These are phyloP conservation scores for Sebastolobus altivelis DNA, from an alignment of 2,797 vertebrate genomes.

Conservation along the genomic window DNA sequence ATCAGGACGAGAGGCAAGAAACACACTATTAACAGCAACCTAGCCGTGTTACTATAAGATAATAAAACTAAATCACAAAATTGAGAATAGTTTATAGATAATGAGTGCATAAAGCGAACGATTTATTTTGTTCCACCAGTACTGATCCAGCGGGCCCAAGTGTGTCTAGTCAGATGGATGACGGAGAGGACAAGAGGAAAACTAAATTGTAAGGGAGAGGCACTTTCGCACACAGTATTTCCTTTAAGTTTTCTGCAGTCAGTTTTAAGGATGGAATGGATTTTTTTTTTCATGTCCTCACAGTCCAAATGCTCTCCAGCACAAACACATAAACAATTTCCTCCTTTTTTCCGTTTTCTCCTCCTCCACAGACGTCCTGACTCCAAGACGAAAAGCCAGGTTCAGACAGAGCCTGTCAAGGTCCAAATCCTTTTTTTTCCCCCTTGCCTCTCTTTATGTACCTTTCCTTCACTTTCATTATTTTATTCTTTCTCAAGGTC, in stretches of 20 bases:
- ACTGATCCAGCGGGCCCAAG: conserved; percentile 35
- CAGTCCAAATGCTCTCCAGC: conserved; percentile 3
- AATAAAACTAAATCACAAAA: background rate
- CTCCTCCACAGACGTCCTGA: conserved; percentile 71
- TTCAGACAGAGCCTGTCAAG: conserved; percentile 33
- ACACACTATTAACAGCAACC: background rate
- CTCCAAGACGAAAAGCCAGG: conserved; percentile 61
- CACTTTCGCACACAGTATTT: background rate
- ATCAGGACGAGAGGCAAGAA: conserved; percentile 59
- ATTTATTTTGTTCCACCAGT: conserved; percentile 26
- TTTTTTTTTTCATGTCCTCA: conserved; percentile 25
- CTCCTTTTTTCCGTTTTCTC: conserved; percentile 73
- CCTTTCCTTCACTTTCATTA: background rate
- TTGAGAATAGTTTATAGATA: background rate
- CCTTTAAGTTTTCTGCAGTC: background rate
- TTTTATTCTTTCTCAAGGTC: background rate
- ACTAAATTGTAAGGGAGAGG: conserved; percentile 58
- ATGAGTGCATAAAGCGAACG: background rate
- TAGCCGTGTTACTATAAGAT: background rate
- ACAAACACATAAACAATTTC: background rate
- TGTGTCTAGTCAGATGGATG: conserved; percentile 39
- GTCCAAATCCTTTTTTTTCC: conserved; percentile 22
- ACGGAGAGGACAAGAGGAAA: conserved; percentile 53
- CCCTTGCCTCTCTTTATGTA: background rate
- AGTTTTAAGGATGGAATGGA: conserved; percentile 6